These are phyloP conservation scores for Steinernema carpocapsae DNA, from an alignment of 2,888 invertebrate species.

Conservation along the genomic window DNA sequence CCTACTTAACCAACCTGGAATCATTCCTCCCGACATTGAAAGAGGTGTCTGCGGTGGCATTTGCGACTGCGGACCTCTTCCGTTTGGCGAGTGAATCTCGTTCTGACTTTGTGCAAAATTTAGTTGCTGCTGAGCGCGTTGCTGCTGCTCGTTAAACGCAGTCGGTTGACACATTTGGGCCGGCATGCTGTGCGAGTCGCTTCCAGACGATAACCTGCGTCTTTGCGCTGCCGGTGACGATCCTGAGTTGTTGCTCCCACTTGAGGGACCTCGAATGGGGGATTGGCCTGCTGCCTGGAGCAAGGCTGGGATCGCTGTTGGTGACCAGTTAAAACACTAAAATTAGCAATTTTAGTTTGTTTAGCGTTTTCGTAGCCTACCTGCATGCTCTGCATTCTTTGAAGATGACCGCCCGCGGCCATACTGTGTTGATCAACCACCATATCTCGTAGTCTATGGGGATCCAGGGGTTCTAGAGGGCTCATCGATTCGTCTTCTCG, in stretches of 20 bases:
- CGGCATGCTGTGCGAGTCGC: constrained; percentile 32
- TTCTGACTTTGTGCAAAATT: constrained; percentile 6
- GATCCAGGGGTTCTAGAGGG: constrained; percentile 47
- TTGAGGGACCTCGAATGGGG: background rate
- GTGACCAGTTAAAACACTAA: constrained; percentile 28
- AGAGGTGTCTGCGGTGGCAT: background rate
- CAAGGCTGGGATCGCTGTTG: constrained; percentile 6
- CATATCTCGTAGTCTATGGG: constrained; percentile 47
- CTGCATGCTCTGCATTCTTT: constrained; percentile 33
- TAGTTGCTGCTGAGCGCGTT: background rate
- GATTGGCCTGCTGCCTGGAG: constrained; percentile 13
- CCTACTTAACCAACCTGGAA: constrained; percentile 28
- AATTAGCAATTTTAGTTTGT: background rate
- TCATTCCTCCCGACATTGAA: background rate
- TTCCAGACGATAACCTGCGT: constrained; percentile 25
- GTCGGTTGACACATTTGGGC: background rate
- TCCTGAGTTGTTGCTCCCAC: constrained; percentile 4
- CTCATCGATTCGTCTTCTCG: constrained; percentile 40
- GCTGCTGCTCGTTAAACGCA: background rate
- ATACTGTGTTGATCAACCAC: constrained; percentile 47
- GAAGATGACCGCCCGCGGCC: constrained; percentile 25
- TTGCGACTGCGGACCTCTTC: background rate
- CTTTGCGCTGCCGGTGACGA: constrained; percentile 18
- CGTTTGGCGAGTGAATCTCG: constrained; percentile 27
- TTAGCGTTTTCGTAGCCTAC: background rate